Conservation (phyloP, 1,140 invertebrate genomes). For the Drosophila rufa region DNA sequence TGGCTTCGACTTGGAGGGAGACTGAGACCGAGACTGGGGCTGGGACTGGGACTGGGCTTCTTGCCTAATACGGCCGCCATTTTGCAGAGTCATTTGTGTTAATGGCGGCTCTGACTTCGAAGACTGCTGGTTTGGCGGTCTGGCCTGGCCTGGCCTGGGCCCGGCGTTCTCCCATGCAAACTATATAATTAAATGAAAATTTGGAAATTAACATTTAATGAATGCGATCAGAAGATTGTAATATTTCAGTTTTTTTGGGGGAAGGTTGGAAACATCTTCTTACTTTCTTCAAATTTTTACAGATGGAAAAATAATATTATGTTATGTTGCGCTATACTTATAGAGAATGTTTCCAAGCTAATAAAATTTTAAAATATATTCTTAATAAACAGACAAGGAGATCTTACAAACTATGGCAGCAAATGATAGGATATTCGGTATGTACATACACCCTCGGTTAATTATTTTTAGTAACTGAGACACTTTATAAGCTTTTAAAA, state of each 20-base stretch:
- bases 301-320: background rate
- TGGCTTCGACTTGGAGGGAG: slow-evolving; percentile 10
- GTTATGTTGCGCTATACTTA: no score
- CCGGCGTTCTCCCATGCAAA: slow-evolving; percentile 19
- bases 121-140: slow-evolving; percentile 23
- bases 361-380: no score
- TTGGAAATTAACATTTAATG: slow-evolving; percentile 39
- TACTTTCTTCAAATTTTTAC: no score
- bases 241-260: background rate
- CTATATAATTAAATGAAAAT: slow-evolving; percentile 45
- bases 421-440: no score
- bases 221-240: slow-evolving; percentile 1
- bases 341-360: no score
- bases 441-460: no score
- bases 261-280: background rate
- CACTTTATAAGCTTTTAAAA: no score
- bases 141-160: slow-evolving; percentile 3
- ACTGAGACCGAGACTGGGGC: background rate
- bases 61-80: slow-evolving; percentile 79
- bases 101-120: slow-evolving; percentile 69
- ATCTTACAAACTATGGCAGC: no score
- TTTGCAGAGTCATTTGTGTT: slow-evolving; percentile 82
- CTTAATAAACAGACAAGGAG: no score
- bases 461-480: background rate
- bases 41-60: slow-evolving; percentile 42